Evolutionary conservation across 2,888 invertebrate species (phyloP), one percentile per base, ranked within the genome.

Genomic region (Aporophyla lueneburgensis): DNA sequence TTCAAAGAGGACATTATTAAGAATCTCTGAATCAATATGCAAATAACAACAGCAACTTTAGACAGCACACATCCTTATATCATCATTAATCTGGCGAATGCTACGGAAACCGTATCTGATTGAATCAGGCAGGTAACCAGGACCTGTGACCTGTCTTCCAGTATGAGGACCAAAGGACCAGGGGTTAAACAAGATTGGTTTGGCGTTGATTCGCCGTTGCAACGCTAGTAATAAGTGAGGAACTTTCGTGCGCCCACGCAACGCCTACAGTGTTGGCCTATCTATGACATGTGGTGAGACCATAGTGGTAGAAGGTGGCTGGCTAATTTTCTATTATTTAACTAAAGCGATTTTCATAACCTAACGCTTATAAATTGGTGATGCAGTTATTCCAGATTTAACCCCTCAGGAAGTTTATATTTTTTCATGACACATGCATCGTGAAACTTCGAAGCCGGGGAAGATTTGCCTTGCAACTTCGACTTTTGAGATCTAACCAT

Each of bases 221-320:
- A 88, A 91, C 87, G 93, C 93, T 92, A 92, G 94, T 93, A 94
- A 95, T 95, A 93, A 93, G 94, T 94, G 93, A 93, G 92, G 92
- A 93, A 94, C 93, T 95, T 93, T 93, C 93, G 87, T 90, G 91
- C 94, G 91, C 96, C 96, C 93, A 96, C 96, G 94, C 94, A 83
- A 85, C 96, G 92, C 96, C 96, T 91, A 96, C 96, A 90, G 80
- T 68, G 80, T 80, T 86, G 86, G 89, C 89, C 90, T 92, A 90
- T 92, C 92, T 92, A 88, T 87, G 91, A 88, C 86, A 85, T 90
- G 87, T 89, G 93, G 91, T 91, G 86, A 82, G 91, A 79, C 54
- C 85, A 89, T 88, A 83, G 93, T 92, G 89, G 59, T 72, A 66
- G 73, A 70, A 78, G 84, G 76, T 76, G 61, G 78, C 73, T 80